Percentiles rank a stretch among this genome's conserved stretches.
phyloP scores from a whole-genome alignment of 2,113 vertebrate species.

The Vanacampus margaritifer region DNA sequence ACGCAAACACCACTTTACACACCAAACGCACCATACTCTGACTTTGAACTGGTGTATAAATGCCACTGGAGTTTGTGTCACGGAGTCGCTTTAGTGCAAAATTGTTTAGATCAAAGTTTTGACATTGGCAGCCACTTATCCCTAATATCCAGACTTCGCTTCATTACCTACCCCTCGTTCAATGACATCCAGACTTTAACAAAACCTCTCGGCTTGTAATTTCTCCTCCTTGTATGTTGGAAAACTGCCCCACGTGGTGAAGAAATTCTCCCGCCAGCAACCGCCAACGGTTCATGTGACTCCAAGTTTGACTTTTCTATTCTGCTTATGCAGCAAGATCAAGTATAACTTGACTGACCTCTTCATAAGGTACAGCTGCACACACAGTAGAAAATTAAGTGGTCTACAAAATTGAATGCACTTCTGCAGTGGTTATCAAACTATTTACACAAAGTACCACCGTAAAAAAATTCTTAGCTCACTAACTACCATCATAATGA shows the following conservation, averaged over 20 bases:
- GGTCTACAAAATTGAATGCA: no score
- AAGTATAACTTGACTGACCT: not conserved
- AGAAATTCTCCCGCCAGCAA: not conserved
- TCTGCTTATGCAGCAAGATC: not conserved
- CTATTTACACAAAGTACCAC: no score
- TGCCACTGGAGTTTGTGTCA: constrained; percentile 3
- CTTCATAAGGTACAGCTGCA: not conserved
- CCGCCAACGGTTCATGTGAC: not conserved
- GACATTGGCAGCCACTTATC: constrained; percentile 5
- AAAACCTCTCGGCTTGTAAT: not conserved
- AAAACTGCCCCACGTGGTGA: not conserved
- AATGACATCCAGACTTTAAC: not conserved
- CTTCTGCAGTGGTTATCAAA: no score
- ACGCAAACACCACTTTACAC: constrained; percentile 9
- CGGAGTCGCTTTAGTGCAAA: not conserved
- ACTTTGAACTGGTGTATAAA: constrained; percentile 7
- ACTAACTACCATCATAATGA: no score
- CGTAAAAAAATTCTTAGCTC: no score
- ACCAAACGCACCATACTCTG: not conserved
- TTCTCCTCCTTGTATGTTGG: not conserved
- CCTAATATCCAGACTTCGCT: not conserved
- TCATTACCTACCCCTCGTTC: not conserved
- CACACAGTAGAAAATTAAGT: no score
- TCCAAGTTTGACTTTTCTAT: not conserved
- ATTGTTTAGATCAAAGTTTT: not conserved